Base-by-base conservation (phyloP, 2,797 vertebrate species). In the Sebastes ruberrimus region DNA sequence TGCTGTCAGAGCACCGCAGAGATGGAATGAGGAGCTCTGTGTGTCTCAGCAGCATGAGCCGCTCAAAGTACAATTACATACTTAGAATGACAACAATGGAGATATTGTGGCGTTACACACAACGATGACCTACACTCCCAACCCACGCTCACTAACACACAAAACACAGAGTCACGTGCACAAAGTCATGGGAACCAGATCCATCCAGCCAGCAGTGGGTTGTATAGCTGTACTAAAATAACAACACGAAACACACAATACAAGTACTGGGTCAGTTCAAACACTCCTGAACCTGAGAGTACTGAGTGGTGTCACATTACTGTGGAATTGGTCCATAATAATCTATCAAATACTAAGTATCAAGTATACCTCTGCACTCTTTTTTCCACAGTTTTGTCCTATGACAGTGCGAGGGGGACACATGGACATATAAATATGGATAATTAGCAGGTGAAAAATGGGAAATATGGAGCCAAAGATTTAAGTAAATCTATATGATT, bases 141-240 rank as follows among this genome's bases (percentile, higher is more conserved):
- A 61, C 60, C 32, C 71, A 67, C 61, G 22, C 60, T 64, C 42
- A 62, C 32, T 5, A 2, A 25, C 27, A 60, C 68, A 76, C 64
- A 76, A 76, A 22, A 38, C 33, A 66, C 11, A 60, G 18, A 42
- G 22, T 78, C 62, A 67, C 42, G 13, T 53, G 63, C 33, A 63
- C 69, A 53, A 82, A 71, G 77, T 79, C 83, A 83, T 74, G 81
- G 56, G 72, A 86, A 86, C 78, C 72, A 67, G 76, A 71, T 84
- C 42, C 25, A 73, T 46, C 74, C 67, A 76, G 64, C 33, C 68
- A 22, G 59, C 75, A 71, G 68, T 66, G 64, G 55, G 49, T 35
- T 56, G n/a, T 22, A 42, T 42, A 55, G 52, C 78, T 61, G 23
- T 49, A 33, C 76, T 70, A 71, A 61, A 60, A 80, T 14, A 35